A percentile compares a stretch with the other conserved stretches of the same genome.
Evolutionary conservation across 2,797 vertebrate species (phyloP).

Genomic region (Oophaga sylvatica): DNA sequence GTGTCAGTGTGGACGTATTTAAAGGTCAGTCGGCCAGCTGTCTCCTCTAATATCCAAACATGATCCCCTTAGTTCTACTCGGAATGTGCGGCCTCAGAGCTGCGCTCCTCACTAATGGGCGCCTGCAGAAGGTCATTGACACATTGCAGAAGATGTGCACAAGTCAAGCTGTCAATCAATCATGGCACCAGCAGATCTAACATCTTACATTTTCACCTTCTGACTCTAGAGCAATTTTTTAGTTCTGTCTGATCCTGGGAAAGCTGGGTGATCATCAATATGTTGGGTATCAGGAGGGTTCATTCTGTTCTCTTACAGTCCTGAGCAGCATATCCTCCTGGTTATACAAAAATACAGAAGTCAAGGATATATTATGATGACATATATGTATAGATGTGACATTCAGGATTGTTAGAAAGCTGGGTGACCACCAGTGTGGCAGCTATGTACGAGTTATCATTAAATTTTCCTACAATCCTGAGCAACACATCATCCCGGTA

Average conservation of each 20-base stretch:
- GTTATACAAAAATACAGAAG: neutral
- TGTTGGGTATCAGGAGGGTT: no score
- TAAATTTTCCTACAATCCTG: no score
- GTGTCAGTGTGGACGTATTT: slow-evolving; percentile 24
- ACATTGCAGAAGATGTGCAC: neutral
- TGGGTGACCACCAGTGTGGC: neutral
- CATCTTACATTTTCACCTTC: neutral
- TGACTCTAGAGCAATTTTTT: neutral
- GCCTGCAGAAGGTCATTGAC: slow-evolving; percentile 40
- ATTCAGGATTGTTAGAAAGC: neutral
- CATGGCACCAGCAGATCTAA: neutral
- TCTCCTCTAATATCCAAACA: slow-evolving; percentile 27
- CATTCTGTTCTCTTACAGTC: neutral
- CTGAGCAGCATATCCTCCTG: neutral
- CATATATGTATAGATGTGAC: neutral
- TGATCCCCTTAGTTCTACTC: slow-evolving; percentile 25
- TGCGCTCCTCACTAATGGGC: slow-evolving; percentile 4
- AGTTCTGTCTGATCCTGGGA: neutral
- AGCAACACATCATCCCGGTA: no score
- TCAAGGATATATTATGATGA: neutral
- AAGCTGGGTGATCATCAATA: neutral
- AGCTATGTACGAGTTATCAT: neutral
- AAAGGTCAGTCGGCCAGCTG: slow-evolving; percentile 49
- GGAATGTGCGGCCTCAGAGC: slow-evolving; percentile 21
- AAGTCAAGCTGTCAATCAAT: neutral